A percentile compares a stretch with the other conserved stretches of the same genome.
phyloP scores from a whole-genome alignment of 1,140 invertebrate species.

The Drosophila hydei region DNA sequence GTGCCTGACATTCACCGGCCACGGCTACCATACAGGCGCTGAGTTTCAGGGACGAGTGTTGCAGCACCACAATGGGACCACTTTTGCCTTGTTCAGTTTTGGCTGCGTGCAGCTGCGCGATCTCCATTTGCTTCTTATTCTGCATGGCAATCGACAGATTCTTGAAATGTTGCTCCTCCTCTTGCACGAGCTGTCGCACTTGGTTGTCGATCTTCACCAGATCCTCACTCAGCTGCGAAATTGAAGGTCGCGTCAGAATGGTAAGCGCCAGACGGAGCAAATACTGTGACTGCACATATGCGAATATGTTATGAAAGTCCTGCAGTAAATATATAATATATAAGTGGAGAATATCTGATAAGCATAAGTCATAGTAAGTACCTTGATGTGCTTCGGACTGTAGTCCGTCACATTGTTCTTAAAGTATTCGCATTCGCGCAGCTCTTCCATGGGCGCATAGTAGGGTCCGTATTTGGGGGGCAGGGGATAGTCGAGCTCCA shows the following conservation, averaged over 20 bases:
- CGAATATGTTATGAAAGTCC: slow-evolving; percentile 83
- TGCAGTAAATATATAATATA: slow-evolving; percentile 20
- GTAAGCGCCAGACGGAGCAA: slow-evolving; percentile 74
- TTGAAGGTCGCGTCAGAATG: slow-evolving; percentile 72
- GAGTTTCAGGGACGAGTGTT: slow-evolving; percentile 77
- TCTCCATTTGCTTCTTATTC: slow-evolving; percentile 71
- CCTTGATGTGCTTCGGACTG: slow-evolving; percentile 82
- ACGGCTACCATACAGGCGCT: slow-evolving; percentile 82
- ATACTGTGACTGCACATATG: slow-evolving; percentile 83
- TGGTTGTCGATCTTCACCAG: slow-evolving; percentile 71
- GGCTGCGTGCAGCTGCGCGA: slow-evolving; percentile 61
- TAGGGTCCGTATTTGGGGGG: slow-evolving; percentile 63
- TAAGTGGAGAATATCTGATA: too few relatives aligned
- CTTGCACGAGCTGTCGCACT: slow-evolving; percentile 73
- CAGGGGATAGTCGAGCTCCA: slow-evolving; percentile 72
- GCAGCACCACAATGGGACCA: slow-evolving; percentile 72
- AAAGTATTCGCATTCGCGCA: slow-evolving; percentile 82
- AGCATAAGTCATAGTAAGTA: slow-evolving; percentile 29
- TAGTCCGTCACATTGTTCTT: slow-evolving; percentile 82
- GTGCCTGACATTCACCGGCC: slow-evolving; percentile 75
- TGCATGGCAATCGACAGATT: slow-evolving; percentile 71
- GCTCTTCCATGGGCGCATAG: slow-evolving; percentile 80
- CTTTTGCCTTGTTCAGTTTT: slow-evolving; percentile 57
- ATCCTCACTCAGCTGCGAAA: slow-evolving; percentile 68
- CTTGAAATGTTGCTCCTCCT: slow-evolving; percentile 78